Base-by-base conservation (phyloP, 2,888 invertebrate species). In the Orthonevra nobilis region DNA sequence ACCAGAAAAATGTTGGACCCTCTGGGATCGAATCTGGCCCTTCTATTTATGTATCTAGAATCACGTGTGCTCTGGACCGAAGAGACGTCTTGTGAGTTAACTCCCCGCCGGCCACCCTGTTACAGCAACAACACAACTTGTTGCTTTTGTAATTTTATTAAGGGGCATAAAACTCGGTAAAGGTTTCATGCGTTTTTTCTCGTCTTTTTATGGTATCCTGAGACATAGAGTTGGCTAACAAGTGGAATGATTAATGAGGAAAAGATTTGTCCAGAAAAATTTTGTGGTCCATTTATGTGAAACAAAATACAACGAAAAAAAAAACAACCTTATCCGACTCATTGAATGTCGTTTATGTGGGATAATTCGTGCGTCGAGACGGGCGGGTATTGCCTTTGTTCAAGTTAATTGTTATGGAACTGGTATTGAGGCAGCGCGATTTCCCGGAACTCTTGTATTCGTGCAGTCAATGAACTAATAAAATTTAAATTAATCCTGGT, bases 201-300 rank as follows among this genome's bases (percentile, higher is more conserved):
- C 23, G 14, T 15, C 46, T 46, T 66, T 54, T 42, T 54, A 56
- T 56, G 50, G 52, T 60, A 10, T 64, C 44, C 52, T 58, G 23
- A 15, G 44, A 56, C n/a, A n/a, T 63, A 12, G 46, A 74, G 32
- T 64, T 32, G 20, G 46, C 54, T 61, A 73, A 73, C 50, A 73
- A 79, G 61, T 73, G 42, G 61, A 73, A 79, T 79, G 79, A 79
- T 73, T 68, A 79, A 79, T 79, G 61, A 73, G 42, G 30, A 61
- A 79, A 56, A 73, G 73, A 79, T 79, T 79, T 79, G 68, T 79
- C 79, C 64, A 77, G 48, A 44, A 61, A 46, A 70, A 60, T 46
- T 50, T 72, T 54, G 60, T 79, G 72, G 73, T 66, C 79, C 79
- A 79, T 73, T 79, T 79, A 48, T 66, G 58, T 72, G 60, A 36